Evolutionary conservation across 2,888 invertebrate genomes (phyloP).

Genomic region (Ophion ellenae): DNA sequence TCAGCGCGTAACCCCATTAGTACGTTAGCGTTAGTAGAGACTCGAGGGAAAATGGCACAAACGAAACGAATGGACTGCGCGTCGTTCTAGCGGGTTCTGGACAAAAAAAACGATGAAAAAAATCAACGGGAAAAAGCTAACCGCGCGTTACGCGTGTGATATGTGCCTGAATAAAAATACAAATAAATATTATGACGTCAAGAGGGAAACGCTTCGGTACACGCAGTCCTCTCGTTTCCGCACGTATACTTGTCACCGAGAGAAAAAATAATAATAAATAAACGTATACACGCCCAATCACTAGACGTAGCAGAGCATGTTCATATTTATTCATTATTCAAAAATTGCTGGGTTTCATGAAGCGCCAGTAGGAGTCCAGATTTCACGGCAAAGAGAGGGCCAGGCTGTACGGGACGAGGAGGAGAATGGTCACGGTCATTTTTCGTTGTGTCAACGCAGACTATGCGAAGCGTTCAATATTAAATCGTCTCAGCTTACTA

Average conservation of each 20-base stretch:
- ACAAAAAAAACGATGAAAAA: constrained; percentile 35
- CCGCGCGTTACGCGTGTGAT: constrained; percentile 34
- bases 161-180: constrained; percentile 58
- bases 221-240: constrained; percentile 24
- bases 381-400: constrained; percentile 17
- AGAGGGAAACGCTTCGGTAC: constrained; percentile 45
- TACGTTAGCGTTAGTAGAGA: constrained; percentile 59
- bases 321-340: constrained; percentile 65
- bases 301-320: constrained; percentile 22
- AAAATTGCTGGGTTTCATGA: constrained; percentile 62
- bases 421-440: not conserved
- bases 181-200: constrained; percentile 59
- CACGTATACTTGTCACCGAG: constrained; percentile 52
- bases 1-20: constrained; percentile 57
- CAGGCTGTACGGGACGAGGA: not conserved
- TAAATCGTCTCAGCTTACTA: no score
- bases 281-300: constrained; percentile 19
- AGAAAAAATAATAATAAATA: constrained; percentile 21
- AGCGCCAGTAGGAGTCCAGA: constrained; percentile 28
- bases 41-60: constrained; percentile 55
- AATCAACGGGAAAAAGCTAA: constrained; percentile 43
- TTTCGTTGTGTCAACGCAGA: constrained; percentile 31
- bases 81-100: constrained; percentile 53
- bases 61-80: constrained; percentile 63
- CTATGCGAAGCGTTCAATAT: not conserved